phyloP scores from a whole-genome alignment of 2,888 invertebrate genomes.

The Liopterus haemorrhoidalis region DNA sequence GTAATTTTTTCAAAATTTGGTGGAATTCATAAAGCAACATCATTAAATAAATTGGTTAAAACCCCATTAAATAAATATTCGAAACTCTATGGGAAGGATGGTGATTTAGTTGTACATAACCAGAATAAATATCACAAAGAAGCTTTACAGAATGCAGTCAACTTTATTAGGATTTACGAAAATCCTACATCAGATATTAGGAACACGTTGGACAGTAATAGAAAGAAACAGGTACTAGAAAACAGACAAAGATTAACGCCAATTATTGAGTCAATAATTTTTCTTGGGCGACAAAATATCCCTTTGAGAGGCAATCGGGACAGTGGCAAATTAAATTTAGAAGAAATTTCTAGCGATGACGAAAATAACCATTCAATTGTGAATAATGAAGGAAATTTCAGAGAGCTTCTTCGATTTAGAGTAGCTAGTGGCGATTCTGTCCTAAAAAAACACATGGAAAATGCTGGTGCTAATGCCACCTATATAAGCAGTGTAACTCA shows the following conservation, averaged over 20 bases:
- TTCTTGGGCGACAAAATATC: slow-evolving; percentile 33
- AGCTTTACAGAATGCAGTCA: too few species aligned
- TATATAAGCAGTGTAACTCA: slow-evolving; percentile 33
- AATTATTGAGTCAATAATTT: slow-evolving; percentile 16
- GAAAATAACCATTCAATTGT: too few species aligned
- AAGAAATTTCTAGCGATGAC: slow-evolving; percentile 1
- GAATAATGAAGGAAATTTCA: slow-evolving; percentile 30
- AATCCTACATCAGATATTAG: slow-evolving; percentile 16
- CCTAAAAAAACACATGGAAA: slow-evolving; percentile 32
- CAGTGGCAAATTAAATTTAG: slow-evolving; percentile 20
- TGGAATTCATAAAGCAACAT: slow-evolving; percentile 20
- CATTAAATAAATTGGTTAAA: slow-evolving; percentile 26
- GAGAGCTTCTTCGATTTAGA: slow-evolving; percentile 30
- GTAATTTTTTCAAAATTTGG: slow-evolving; percentile 23
- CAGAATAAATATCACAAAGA: slow-evolving; percentile 24
- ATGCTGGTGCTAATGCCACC: slow-evolving; percentile 28
- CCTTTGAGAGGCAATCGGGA: slow-evolving; percentile 32
- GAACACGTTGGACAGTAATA: slow-evolving; percentile 17
- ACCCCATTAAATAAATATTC: slow-evolving; percentile 27
- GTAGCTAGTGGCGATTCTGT: slow-evolving; percentile 30
- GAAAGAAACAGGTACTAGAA: slow-evolving; percentile 24
- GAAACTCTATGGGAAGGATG: slow-evolving; percentile 27
- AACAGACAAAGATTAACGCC: slow-evolving; percentile 22
- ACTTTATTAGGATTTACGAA: slow-evolving; percentile 11
- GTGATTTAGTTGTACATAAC: slow-evolving; percentile 23